Base-by-base conservation (phyloP, 2,797 vertebrate genomes). In the Liparis tanakae region DNA sequence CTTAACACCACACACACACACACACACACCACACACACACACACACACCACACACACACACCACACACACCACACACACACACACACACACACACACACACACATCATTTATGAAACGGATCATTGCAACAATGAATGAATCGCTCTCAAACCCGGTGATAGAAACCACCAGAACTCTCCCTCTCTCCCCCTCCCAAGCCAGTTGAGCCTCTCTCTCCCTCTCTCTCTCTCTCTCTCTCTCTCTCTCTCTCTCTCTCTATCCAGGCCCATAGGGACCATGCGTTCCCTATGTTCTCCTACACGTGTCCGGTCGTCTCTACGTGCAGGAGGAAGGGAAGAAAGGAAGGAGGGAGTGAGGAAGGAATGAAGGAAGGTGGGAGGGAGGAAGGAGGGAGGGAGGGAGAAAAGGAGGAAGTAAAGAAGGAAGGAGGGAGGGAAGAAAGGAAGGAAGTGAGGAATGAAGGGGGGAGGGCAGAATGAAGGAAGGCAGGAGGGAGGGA, bases 131-230 rank as follows among this genome's bases (percentile, higher is more conserved):
- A 74, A 54, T 74, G 41, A 78, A 55, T 77, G 46, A 82, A 54
- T 83, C 70, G 59, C 79, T 75, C 71, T 54, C 50, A 64, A 56
- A 69, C 58, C 30, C 70, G 46, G 71, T 81, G 48, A 54, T 30
- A 36, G 72, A 70, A 84, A 70, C 76, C 51, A 54, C 37, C 41
- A 1, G 36, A 65, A 39, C 62, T 67, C 55, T 34, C 61, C 50
- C 82, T 36, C 59, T 54, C 59, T 80, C 80, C 82, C 83, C 83
- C 88, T n/a, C 87, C 88, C 88, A 87, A 80, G 22, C 85, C 89
- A 91, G 89, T 90, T 92, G 88, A 85, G 78, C 20, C 73, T 39
- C 70, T 70, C 80, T 79, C 82, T 61, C 67, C 66, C 67, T 68
- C 56, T 63, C 50, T 46, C 75, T 57, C 66, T 83, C 75, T 65